These are phyloP conservation scores for Heteropelma amictum DNA, from an alignment of 2,888 invertebrate genomes.

Conservation along the genomic window DNA sequence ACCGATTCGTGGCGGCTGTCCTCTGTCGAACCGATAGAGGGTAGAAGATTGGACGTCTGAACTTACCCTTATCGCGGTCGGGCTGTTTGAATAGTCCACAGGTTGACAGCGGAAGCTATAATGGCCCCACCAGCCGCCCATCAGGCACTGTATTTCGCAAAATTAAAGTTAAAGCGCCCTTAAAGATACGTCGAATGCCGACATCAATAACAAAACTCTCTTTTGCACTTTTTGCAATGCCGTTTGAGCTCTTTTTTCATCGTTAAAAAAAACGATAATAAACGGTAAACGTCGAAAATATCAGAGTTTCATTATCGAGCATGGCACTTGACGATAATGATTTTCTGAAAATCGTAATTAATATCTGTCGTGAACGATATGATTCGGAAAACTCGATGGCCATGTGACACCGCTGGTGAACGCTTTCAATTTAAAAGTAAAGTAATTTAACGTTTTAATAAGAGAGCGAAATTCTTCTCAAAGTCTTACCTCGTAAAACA, in stretches of 20 bases:
- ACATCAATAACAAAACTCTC: conserved; percentile 39
- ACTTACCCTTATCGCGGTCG: conserved; percentile 91
- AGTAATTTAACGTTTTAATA: no score
- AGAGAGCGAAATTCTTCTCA: background rate
- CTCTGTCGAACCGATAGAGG: conserved; percentile 41
- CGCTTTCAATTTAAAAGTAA: no score
- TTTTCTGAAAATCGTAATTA: no score
- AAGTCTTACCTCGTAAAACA: conserved; percentile 91
- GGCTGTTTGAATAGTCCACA: conserved; percentile 91
- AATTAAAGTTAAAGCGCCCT: conserved; percentile 63
- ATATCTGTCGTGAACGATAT: no score
- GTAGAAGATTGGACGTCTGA: conserved; percentile 30
- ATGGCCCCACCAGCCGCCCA: conserved; percentile 94
- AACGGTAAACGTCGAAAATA: no score
- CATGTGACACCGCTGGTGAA: no score
- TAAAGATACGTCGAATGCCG: conserved; percentile 36
- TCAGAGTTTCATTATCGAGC: no score
- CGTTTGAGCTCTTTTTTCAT: background rate
- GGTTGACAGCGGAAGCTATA: conserved; percentile 95
- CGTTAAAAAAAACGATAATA: background rate
- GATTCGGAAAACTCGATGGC: no score
- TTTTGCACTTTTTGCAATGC: no score
- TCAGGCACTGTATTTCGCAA: conserved; percentile 84
- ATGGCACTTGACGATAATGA: no score
- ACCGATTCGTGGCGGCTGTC: conserved; percentile 29